Percentiles rank a stretch among this genome's conserved stretches.
Conservation (phyloP, 2,113 vertebrate genomes). For the Apteryx owenii region DNA sequence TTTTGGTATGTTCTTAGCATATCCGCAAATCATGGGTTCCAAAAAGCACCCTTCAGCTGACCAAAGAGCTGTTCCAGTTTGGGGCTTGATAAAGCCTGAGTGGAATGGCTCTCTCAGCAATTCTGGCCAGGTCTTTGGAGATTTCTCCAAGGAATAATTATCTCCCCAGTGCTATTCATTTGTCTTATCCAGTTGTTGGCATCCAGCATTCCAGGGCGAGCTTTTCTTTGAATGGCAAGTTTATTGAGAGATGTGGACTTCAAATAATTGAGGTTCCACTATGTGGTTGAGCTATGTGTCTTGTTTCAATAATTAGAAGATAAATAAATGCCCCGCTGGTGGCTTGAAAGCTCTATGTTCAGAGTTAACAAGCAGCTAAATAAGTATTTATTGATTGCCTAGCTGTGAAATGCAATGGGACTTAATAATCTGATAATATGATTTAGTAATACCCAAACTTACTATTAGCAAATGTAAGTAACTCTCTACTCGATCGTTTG, state of each 20-base stretch:
- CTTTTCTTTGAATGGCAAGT: neutral
- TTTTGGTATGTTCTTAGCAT: neutral
- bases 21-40: fast-evolving
- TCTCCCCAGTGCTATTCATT: neutral
- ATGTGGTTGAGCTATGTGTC: neutral
- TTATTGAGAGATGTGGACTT: neutral
- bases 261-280: neutral
- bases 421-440: conserved; percentile 17
- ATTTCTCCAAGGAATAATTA: neutral
- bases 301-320: conserved; percentile 37
- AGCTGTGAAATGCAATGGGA: neutral
- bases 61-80: neutral
- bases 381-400: conserved; percentile 20
- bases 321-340: neutral
- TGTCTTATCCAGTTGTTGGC: neutral
- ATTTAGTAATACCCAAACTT: neutral
- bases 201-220: neutral
- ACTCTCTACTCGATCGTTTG: neutral
- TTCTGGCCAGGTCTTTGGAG: neutral
- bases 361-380: conserved; percentile 1
- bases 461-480: neutral
- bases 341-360: neutral
- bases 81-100: neutral
- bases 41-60: neutral
- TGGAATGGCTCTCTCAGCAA: neutral